Base-by-base conservation (phyloP, 2,797 vertebrate species). In the Benthosema pterotum region DNA sequence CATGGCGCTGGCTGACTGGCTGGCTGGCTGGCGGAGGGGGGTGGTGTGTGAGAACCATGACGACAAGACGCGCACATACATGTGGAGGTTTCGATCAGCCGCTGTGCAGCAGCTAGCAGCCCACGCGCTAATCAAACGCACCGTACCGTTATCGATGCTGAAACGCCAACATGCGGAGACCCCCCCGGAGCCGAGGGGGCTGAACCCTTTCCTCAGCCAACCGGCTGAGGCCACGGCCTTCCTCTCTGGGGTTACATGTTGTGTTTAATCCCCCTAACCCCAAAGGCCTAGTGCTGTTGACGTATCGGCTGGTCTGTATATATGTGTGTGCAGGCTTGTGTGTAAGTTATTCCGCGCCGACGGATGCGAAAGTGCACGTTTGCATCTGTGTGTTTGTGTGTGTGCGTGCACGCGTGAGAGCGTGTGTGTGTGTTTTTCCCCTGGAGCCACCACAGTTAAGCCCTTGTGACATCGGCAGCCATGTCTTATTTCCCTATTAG, bases 401-500 rank as follows among this genome's bases (percentile, higher is more conserved):
- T 52, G 60, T 53, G 60, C 45, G 60, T n/a, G 51, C 71, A 45
- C 58, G 56, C 32, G 74, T 45, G 55, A 60, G 57, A 32, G 56
- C 60, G 52, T 64, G 55, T 42, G 51, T 61, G 67, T 3, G 9
- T 50, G 43, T 14, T 71, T 56, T 55, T 79, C 81, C 83, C 83
- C 81, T 57, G 4, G 65, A 78, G 87, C 71, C 69, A 81, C 67
- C 3, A 25, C 22, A 75, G 77, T 83, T 87, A 89, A 87, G 87
- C 80, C 82, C 62, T 80, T 71, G 80, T 87, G 87, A 88, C 86
- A 88, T 83, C 78, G 83, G 72, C 82, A 88, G 87, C 83, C 87
- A 86, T 79, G 85, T 85, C 82, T 85, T 83, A 87, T 88, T 87
- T 86, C 81, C 87, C 80, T 67, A 78, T 86, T 88, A 89, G 74